Base-by-base conservation (phyloP, 1,140 invertebrate species). In the Cydia splendana region DNA sequence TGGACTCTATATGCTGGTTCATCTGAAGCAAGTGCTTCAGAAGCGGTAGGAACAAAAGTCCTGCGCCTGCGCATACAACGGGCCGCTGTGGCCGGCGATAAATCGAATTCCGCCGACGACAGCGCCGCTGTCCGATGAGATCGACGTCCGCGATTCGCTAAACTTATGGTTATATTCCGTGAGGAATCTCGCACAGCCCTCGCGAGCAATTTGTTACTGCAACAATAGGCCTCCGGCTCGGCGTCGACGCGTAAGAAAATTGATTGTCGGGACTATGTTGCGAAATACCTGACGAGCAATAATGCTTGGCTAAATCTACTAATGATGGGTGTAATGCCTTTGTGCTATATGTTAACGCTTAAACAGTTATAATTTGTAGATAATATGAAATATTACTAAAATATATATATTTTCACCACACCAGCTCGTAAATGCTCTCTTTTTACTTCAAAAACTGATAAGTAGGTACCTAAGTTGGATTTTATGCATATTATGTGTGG, bases 61-160 rank as follows among this genome's bases (percentile, higher is more conserved):
- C 10, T 24, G 57, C 85, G 88, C 87, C 88, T 86, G 89, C 88
- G 85, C 81, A 78, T 76, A 90, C 88, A 89, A 90, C 87, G 87
- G 82, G 78, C 75, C 76, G 85, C 86, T 91, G 88, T 90, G 83
- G 82, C 77, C 81, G 81, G 78, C 88, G 80, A 91, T 92, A 92
- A 91, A 92, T 91, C 84, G 84, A 89, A 91, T 86, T 88, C 84
- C 85, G 87, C 89, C 67, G 86, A 87, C 86, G 89, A 91, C 86
- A 89, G 83, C 87, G 79, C 76, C 80, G 82, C 82, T 86, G 85
- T 87, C 83, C 77, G 83, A 57, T 71, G 80, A 86, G 88, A 90
- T 90, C 86, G 81, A 88, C 81, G 79, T 75, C 81, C 80, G 79
- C 79, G 88, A 91, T 91, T 79, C 67, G 78, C 78, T 78, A 62